Base-by-base conservation (phyloP, 2,113 vertebrate genomes). In the Amphiprion ocellaris region DNA sequence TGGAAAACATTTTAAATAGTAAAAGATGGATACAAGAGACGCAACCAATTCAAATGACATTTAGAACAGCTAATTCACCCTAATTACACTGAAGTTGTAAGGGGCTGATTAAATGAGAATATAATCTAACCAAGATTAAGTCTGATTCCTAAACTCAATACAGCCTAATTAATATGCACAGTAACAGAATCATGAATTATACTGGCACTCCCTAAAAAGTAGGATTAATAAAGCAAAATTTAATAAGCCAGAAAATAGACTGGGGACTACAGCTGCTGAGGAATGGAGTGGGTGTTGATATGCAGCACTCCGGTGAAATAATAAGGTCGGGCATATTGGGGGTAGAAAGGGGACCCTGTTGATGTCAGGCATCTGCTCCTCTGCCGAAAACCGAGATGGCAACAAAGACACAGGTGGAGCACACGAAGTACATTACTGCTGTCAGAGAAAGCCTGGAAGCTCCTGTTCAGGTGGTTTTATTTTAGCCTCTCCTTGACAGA, bases 361-460 rank as follows among this genome's bases (percentile, higher is more conserved):
- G 52, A 59, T 74, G 52, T 24, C 30, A 66, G 63, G 55, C 50
- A 64, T 80, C 65, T 77, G 46, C 56, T 72, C 39, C 49, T 64
- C 49, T 55, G 68, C 46, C 33, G 62, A 17, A 83, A 69, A 79
- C 2, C 4, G 50, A 37, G 52, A 62, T 17, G 52, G 60, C 19
- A 62, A 30, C 60, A 44, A 64, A 70, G 60, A 70, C 72, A 69
- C 61, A 63, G 59, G 54, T 70, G 78, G 26, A 37, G 64, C 23
- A 26, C 30, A 50, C 37, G 17, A 79, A 53, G 69, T 44, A 39
- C 1, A 53, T 60, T 17, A 66, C 3, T 54, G 19, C 61, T 59
- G 71, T 79, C 70, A 64, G 26, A 24, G 6, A 68, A 74, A n/a
- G 30, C 64, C 61, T 41, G n/a, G 14, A 21, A 77, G 59, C 72